Evolutionary conservation across 2,888 invertebrate genomes (phyloP), one percentile per base, ranked within the genome.

Genomic region (Drosophila algonquin): DNA sequence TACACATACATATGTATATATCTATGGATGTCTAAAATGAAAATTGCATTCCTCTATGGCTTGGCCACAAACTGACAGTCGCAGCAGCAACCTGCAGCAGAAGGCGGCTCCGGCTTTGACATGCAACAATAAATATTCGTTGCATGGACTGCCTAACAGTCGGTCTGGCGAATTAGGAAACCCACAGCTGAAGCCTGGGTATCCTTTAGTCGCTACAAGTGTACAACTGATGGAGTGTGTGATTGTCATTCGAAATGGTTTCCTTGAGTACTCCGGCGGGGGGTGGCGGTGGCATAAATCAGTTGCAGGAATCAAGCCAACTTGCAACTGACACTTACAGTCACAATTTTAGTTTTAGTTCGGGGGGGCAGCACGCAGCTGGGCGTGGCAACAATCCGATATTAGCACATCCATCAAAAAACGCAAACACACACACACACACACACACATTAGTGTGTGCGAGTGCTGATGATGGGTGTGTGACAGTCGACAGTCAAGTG

Each of bases 51-150:
- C 46, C 48, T 35, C 48, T 57, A 54, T 52, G 75, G 55, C 48
- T 68, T 59, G 68, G 61, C 75, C 75, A 70, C 75, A 75, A 62
- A 48, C 61, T 58, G 75, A 75, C 75, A 75, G 27, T 35, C 32
- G 21, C 32, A 57, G 27, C 35, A 55, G 18, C 45, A 56, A 18
- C 18, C 18, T 18, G 10, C 56, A 32, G 35, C 44, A 45, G 18
- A 56, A 56, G 71, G 56, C 21, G 71, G 56, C 21, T 21, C 21
- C 21, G 3, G 21, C 65, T 67, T 71, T 72, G 76, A 75, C 79
- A 76, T 76, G 76, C 79, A 65, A 79, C 63, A 59, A 54, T 65
- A 76, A 64, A 76, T 79, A 69, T 63, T 78, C 67, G n/a, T n/a
- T n/a, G n/a, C n/a, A n/a, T n/a, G n/a, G n/a, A n/a, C n/a, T n/a